phyloP scores from a whole-genome alignment of 2,797 vertebrate genomes.

The Myripristis murdjan region DNA sequence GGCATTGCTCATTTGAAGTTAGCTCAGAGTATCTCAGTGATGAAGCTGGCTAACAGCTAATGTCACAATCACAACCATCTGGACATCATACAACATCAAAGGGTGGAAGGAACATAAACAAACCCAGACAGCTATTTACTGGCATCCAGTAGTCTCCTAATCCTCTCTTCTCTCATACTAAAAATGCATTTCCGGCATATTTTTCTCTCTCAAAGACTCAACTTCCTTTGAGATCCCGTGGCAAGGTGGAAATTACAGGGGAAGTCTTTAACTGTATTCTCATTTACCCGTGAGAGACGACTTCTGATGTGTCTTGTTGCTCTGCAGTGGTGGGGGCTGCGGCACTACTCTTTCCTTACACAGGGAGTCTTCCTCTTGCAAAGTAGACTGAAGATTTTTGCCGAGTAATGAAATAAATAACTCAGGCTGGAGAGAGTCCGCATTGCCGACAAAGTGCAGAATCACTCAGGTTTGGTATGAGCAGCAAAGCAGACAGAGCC shows the following conservation, averaged over 20 bases:
- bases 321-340: conserved; percentile 54
- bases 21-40: conserved; percentile 35
- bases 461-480: conserved; percentile 28
- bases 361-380: conserved; percentile 23
- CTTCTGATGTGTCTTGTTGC: conserved; percentile 13
- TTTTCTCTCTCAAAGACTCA: conserved; percentile 33
- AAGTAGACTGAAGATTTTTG: conserved; percentile 37
- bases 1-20: conserved; percentile 41
- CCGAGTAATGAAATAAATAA: conserved; percentile 68
- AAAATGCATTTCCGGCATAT: conserved; percentile 36
- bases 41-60: conserved; percentile 38
- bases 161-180: conserved; percentile 16
- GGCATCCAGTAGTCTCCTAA: conserved; percentile 53
- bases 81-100: conserved; percentile 67
- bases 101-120: conserved; percentile 57
- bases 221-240: conserved; percentile 38
- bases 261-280: conserved; percentile 55
- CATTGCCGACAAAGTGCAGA: conserved; percentile 44
- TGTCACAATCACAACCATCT: conserved; percentile 70
- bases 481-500: conserved; percentile 23
- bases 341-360: conserved; percentile 29
- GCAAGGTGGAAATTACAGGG: conserved; percentile 15
- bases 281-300: conserved; percentile 28
- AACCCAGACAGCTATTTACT: conserved; percentile 62
- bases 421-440: conserved; percentile 27